Percentiles rank a stretch among this genome's conserved stretches.
These are phyloP conservation scores for Amyelois transitella DNA, from an alignment of 1,140 invertebrate species.

Conservation along the genomic window DNA sequence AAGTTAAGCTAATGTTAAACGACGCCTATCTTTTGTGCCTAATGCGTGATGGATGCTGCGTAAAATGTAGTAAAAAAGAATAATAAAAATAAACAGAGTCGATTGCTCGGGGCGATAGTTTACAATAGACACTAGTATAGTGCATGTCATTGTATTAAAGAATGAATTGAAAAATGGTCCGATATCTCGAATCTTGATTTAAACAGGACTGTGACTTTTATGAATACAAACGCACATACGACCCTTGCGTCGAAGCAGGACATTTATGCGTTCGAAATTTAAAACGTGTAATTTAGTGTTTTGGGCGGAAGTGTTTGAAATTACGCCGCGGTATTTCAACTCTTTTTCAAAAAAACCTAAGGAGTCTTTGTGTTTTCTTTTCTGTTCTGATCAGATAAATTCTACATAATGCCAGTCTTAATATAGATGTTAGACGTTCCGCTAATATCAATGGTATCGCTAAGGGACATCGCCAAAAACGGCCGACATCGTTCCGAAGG, in stretches of 20 bases:
- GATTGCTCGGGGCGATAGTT: slow-evolving; percentile 39
- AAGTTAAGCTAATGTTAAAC: slow-evolving; percentile 73
- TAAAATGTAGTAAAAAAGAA: slow-evolving; percentile 56
- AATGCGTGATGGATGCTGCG: slow-evolving; percentile 67
- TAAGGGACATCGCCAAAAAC: slow-evolving; percentile 36
- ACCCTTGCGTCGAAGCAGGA: slow-evolving; percentile 24
- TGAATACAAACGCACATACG: slow-evolving; percentile 33
- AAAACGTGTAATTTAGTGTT: slow-evolving; percentile 9
- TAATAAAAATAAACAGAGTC: slow-evolving; percentile 58
- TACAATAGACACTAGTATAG: slow-evolving; percentile 44
- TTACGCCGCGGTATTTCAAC: background rate
- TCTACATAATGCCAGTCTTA: slow-evolving; percentile 14
- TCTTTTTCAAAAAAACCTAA: background rate
- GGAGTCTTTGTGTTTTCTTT: background rate
- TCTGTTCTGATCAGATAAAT: background rate
- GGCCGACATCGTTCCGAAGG: slow-evolving; percentile 24
- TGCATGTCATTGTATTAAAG: slow-evolving; percentile 42
- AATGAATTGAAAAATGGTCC: slow-evolving; percentile 51
- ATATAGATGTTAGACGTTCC: slow-evolving; percentile 39
- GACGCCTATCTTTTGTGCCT: slow-evolving; percentile 70
- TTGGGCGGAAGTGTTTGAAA: background rate
- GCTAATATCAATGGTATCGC: slow-evolving; percentile 30
- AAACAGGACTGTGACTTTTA: slow-evolving; percentile 52
- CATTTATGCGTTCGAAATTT: slow-evolving; percentile 14
- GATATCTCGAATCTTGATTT: slow-evolving; percentile 39